Percentiles rank a stretch among this genome's conserved stretches.
phyloP scores from a whole-genome alignment of 2,113 vertebrate genomes.

The Carettochelys insculpta region DNA sequence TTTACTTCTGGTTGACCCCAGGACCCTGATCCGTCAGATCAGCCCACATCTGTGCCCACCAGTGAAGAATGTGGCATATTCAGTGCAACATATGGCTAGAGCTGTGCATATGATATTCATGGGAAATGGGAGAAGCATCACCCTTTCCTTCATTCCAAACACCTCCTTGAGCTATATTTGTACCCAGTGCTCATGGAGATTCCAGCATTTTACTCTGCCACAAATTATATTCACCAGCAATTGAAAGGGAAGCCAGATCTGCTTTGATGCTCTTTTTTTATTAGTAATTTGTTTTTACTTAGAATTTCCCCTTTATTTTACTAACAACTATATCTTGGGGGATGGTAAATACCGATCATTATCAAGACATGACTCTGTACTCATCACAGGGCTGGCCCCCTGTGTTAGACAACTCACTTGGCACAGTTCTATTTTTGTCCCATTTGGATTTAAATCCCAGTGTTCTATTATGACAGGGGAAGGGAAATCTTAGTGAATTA shows the following conservation, averaged over 20 bases:
- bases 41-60: constrained; percentile 81
- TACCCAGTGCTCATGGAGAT: constrained; percentile 50
- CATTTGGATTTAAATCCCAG: constrained; percentile 59
- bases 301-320: constrained; percentile 17
- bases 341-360: constrained; percentile 52
- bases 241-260: not conserved
- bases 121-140: constrained; percentile 75
- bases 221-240: constrained; percentile 54
- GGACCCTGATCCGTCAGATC: constrained; percentile 86
- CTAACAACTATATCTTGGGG: constrained; percentile 34
- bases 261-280: constrained; percentile 54
- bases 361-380: constrained; percentile 49
- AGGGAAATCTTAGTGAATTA: constrained; percentile 40
- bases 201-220: constrained; percentile 55
- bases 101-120: constrained; percentile 78
- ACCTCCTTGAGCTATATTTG: constrained; percentile 73
- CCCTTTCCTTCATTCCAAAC: constrained; percentile 70
- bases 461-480: constrained; percentile 8
- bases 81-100: constrained; percentile 77
- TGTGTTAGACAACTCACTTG: constrained; percentile 57
- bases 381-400: constrained; percentile 51
- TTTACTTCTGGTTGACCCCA: constrained; percentile 92
- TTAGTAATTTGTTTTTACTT: not conserved
- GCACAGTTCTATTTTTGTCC: constrained; percentile 56
- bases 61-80: constrained; percentile 76